Conservation (phyloP, 2,888 invertebrate genomes). For the Lithosia quadra region DNA sequence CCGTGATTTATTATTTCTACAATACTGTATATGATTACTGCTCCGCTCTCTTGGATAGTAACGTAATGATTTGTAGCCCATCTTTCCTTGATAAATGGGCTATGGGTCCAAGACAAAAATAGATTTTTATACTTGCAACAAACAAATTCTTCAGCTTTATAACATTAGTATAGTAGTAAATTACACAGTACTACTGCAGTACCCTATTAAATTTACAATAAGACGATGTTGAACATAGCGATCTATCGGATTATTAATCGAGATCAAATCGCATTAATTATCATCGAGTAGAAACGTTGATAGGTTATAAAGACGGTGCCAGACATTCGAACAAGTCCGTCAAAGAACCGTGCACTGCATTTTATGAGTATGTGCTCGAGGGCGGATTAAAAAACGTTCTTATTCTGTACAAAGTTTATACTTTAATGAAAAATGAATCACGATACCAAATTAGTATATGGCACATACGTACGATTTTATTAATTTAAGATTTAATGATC, state of each 20-base stretch:
- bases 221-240: slow-evolving; percentile 31
- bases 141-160: too few relatives aligned
- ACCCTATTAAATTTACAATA: slow-evolving; percentile 29
- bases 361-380: neutral
- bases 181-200: slow-evolving; percentile 10
- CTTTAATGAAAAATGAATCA: neutral
- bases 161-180: too few relatives aligned
- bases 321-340: slow-evolving; percentile 8
- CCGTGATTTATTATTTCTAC: too few relatives aligned
- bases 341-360: neutral
- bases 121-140: too few relatives aligned
- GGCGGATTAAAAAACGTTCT: neutral
- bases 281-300: slow-evolving; percentile 48
- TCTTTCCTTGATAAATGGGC: too few relatives aligned
- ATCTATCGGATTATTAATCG: slow-evolving; percentile 45
- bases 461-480: neutral
- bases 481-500: neutral
- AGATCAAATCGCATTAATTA: slow-evolving; percentile 55
- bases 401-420: neutral
- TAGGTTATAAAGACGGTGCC: slow-evolving; percentile 36
- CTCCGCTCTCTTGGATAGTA: too few relatives aligned
- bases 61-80: too few relatives aligned
- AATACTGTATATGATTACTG: too few relatives aligned
- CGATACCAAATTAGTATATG: neutral
- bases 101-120: too few relatives aligned